Evolutionary conservation across 1,140 invertebrate species (phyloP), one percentile per base, ranked within the genome.

Genomic region (Macrobrachium rosenbergii): DNA sequence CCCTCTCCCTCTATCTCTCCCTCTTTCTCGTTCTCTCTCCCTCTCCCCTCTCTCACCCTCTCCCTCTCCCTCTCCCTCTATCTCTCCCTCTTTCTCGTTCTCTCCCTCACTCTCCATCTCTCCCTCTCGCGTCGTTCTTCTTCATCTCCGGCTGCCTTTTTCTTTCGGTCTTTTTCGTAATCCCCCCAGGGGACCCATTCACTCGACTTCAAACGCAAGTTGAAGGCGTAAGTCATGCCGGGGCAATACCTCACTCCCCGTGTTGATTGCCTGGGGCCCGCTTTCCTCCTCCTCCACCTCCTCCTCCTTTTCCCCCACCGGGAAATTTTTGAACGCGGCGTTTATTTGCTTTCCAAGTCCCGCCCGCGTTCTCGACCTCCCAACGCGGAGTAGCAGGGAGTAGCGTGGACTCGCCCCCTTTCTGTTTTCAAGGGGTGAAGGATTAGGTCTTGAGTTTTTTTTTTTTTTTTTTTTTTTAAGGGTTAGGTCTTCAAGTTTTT

Each of bases 171-270:
- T 67, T 45, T n/a, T 37, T 37, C 45, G 60, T 60, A 10, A 52
- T 23, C 63, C 37, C 58, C 84, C 84, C 84, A 21, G 78, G 78
- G 81, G 84, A 80, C 43, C 84, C 84, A 87, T 87, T 67, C 75
- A 80, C 84, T 75, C 80, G 73, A 81, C 84, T 81, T 76, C 77
- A 87, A 80, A 81, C 62, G 52, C 63, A 87, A 87, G 84, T 87
- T 81, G 84, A 87, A 81, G 84, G 67, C 67, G 78, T 87, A 60
- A 87, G 84, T 87, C 84, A 87, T 87, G 78, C 52, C 60, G 84
- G 78, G 69, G 63, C 77, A 87, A 81, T 86, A 37, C 77, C 84
- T 87, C 84, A 87, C 77, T 75, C 78, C 28, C 59, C 63, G 37
- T n/a, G 43, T 52, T 73, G 84, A 87, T 87, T 87, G 67, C 77